A percentile compares a stretch with the other conserved stretches of the same genome.
These are phyloP conservation scores for Cariama cristata DNA, from an alignment of 2,113 vertebrate genomes.

Conservation along the genomic window DNA sequence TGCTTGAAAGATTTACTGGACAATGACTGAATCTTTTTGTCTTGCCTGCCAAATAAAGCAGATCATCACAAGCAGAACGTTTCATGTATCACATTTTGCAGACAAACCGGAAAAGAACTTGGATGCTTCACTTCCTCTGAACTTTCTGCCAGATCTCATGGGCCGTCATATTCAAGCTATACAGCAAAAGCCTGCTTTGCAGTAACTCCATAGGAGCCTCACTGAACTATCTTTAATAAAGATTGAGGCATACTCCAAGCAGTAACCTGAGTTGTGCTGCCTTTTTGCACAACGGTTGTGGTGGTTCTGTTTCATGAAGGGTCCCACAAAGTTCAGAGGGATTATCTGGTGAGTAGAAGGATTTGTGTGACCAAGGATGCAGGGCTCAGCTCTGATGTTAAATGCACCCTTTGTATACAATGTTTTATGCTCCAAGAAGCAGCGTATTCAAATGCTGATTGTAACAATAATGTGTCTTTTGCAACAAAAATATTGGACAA, in stretches of 20 bases:
- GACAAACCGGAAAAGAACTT: conserved; percentile 3
- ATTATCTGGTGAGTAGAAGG: background rate
- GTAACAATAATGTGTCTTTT: background rate
- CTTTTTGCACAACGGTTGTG: background rate
- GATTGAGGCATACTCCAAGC: background rate
- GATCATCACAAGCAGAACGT: background rate
- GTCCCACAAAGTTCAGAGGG: background rate
- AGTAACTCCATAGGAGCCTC: background rate
- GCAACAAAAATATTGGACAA: background rate
- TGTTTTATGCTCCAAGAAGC: background rate
- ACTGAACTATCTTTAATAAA: background rate
- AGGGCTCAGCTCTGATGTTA: background rate
- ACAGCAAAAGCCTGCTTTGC: background rate
- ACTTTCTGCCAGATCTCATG: background rate
- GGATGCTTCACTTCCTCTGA: background rate
- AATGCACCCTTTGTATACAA: background rate
- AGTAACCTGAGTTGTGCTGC: background rate
- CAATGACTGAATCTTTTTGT: background rate
- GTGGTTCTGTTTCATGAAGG: background rate
- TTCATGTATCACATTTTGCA: background rate
- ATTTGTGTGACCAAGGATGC: background rate
- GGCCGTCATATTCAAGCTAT: background rate
- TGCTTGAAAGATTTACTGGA: conserved; percentile 12
- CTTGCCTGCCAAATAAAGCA: conserved; percentile 46
- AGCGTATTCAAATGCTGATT: background rate